Evolutionary conservation across 2,888 invertebrate species (phyloP).

Genomic region (Vannuccia rotundouncinata): DNA sequence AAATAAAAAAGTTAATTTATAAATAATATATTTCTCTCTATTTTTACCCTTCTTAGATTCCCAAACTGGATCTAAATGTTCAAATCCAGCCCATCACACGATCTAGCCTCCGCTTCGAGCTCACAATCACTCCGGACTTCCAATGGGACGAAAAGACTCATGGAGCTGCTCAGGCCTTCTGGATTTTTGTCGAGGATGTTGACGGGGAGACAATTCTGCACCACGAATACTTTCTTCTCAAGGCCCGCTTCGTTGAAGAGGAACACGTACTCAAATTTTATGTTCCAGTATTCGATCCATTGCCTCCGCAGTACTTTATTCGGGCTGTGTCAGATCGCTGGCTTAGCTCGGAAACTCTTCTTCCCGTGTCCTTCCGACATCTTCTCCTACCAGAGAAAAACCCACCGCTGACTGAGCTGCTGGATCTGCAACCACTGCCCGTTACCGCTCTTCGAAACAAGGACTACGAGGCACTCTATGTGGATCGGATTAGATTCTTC

Average conservation of each 20-base stretch:
- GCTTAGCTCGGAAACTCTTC: conserved; percentile 80
- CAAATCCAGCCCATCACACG: conserved; percentile 94
- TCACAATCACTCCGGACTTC: conserved; percentile 95
- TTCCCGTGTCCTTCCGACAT: conserved; percentile 94
- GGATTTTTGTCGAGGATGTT: conserved; percentile 64
- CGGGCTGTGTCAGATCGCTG: conserved; percentile 61
- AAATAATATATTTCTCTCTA: background rate
- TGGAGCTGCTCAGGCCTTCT: conserved; percentile 63
- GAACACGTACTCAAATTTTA: conserved; percentile 95
- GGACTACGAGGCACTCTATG: conserved; percentile 68
- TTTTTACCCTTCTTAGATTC: conserved; percentile 55
- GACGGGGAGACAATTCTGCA: conserved; percentile 70
- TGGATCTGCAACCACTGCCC: conserved; percentile 91
- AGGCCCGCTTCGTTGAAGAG: conserved; percentile 80
- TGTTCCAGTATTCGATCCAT: conserved; percentile 93
- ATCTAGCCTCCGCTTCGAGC: conserved; percentile 78
- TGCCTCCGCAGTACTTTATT: conserved; percentile 95
- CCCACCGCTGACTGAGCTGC: conserved; percentile 88
- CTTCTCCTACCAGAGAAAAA: conserved; percentile 95
- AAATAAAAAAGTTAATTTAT: too few species aligned
- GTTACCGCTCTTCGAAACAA: conserved; percentile 75
- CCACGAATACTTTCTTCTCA: conserved; percentile 87
- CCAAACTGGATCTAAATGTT: conserved; percentile 86
- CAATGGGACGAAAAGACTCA: conserved; percentile 94
- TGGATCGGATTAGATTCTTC: conserved; percentile 79